These are phyloP conservation scores for Callopanchax toddi DNA, from an alignment of 2,113 vertebrate species.

Conservation along the genomic window DNA sequence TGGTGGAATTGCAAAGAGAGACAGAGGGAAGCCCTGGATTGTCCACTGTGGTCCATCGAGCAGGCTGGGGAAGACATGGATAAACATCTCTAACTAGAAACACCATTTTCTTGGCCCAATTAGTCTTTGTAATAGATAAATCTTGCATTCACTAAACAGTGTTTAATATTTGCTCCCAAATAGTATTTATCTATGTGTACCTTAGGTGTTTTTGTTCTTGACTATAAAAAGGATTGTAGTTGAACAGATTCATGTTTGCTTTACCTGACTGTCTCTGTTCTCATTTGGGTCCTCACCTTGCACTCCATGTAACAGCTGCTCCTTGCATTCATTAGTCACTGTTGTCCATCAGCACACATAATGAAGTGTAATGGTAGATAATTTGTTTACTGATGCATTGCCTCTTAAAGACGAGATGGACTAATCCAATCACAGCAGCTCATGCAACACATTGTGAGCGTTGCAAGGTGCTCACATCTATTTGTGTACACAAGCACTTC, in stretches of 20 bases:
- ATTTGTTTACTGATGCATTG: constrained; percentile 65
- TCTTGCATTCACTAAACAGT: too few species aligned
- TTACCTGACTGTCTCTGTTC: not conserved
- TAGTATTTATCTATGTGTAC: too few species aligned
- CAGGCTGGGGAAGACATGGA: too few species aligned
- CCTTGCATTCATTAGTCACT: constrained; percentile 47
- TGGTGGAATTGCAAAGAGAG: too few species aligned
- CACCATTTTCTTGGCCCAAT: too few species aligned
- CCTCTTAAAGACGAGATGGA: constrained; percentile 64
- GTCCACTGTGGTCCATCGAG: too few species aligned
- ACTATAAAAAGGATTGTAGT: too few species aligned
- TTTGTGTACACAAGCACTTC: constrained; percentile 14
- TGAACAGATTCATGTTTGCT: not conserved
- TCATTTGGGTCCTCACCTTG: not conserved
- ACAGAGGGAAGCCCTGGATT: too few species aligned
- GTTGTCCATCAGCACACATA: constrained; percentile 67
- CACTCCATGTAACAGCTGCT: not conserved
- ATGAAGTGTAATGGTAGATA: constrained; percentile 66
- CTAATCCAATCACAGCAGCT: constrained; percentile 53
- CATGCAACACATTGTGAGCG: constrained; percentile 27
- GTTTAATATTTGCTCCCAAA: too few species aligned
- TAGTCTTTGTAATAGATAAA: too few species aligned
- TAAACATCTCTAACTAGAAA: too few species aligned
- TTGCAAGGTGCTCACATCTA: constrained; percentile 1
- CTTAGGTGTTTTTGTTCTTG: too few species aligned